phyloP scores from a whole-genome alignment of 2,888 invertebrate species.

The Pyrrhosoma nymphula region DNA sequence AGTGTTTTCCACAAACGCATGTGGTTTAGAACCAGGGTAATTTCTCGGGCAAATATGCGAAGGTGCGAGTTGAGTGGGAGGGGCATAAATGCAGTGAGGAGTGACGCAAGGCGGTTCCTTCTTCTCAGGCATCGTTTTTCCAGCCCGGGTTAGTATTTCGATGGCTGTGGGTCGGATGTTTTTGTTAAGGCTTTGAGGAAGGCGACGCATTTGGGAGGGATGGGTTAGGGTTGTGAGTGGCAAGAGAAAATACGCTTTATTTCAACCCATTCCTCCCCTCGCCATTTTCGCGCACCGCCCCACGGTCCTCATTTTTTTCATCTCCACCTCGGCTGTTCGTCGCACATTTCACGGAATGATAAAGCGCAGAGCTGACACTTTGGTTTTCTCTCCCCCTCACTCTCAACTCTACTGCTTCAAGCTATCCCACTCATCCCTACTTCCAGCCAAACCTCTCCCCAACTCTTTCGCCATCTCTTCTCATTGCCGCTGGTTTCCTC shows the following conservation, averaged over 20 bases:
- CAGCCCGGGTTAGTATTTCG: neutral
- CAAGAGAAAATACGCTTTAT: neutral
- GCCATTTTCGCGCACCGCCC: neutral
- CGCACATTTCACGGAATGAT: conserved; percentile 56
- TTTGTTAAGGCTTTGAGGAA: neutral
- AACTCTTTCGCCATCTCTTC: neutral
- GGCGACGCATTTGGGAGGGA: neutral
- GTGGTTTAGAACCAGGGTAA: too few species aligned
- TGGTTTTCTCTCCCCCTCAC: neutral
- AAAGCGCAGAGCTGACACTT: conserved; percentile 57
- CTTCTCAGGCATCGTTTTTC: neutral
- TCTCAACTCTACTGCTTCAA: too few species aligned
- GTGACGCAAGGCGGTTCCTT: too few species aligned
- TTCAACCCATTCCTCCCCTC: neutral
- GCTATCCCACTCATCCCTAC: neutral
- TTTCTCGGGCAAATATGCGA: too few species aligned
- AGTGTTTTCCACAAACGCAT: too few species aligned
- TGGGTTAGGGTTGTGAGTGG: neutral
- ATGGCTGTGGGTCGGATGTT: too few species aligned
- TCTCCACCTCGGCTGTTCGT: neutral
- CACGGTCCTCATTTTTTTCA: neutral
- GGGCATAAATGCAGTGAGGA: too few species aligned
- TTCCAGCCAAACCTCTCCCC: neutral
- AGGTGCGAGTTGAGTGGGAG: too few species aligned
- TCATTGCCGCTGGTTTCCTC: neutral